A percentile compares a stretch with the other conserved stretches of the same genome.
Conservation (phyloP, 1,140 invertebrate species). For the Drosophila persimilis region DNA sequence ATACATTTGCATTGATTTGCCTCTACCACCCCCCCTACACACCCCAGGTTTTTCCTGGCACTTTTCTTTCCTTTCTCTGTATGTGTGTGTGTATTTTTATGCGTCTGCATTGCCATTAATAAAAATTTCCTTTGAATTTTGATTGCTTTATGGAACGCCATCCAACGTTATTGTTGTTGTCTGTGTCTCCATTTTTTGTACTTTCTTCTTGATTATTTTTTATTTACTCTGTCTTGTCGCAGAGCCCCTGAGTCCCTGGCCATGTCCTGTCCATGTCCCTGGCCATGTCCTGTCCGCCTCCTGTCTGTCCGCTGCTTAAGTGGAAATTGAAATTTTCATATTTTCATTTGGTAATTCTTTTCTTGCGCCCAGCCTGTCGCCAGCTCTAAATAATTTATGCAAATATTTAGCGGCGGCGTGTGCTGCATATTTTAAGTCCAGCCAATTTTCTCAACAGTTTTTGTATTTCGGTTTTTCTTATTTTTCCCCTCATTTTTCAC, state of each 20-base stretch:
- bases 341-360: constrained; percentile 68
- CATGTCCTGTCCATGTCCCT: constrained; percentile 30
- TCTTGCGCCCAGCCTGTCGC: constrained; percentile 44
- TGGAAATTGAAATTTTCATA: constrained; percentile 81
- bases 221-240: constrained; percentile 71
- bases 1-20: constrained; percentile 81
- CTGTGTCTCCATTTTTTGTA: constrained; percentile 27
- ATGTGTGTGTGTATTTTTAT: constrained; percentile 62
- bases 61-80: not conserved
- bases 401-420: constrained; percentile 68
- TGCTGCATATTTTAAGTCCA: constrained; percentile 53
- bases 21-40: not conserved
- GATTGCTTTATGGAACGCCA: constrained; percentile 65
- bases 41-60: too few relatives aligned
- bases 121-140: constrained; percentile 82
- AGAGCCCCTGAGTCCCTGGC: constrained; percentile 8
- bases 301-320: constrained; percentile 49
- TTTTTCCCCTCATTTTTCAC: not conserved
- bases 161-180: constrained; percentile 58
- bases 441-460: constrained; percentile 52
- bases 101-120: constrained; percentile 79
- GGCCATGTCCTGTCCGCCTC: constrained; percentile 29
- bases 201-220: constrained; percentile 63
- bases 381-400: constrained; percentile 71
- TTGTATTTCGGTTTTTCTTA: constrained; percentile 6